Evolutionary conservation across 2,888 invertebrate species (phyloP), one percentile per base, ranked within the genome.

Genomic region (Drosophila monieri): DNA sequence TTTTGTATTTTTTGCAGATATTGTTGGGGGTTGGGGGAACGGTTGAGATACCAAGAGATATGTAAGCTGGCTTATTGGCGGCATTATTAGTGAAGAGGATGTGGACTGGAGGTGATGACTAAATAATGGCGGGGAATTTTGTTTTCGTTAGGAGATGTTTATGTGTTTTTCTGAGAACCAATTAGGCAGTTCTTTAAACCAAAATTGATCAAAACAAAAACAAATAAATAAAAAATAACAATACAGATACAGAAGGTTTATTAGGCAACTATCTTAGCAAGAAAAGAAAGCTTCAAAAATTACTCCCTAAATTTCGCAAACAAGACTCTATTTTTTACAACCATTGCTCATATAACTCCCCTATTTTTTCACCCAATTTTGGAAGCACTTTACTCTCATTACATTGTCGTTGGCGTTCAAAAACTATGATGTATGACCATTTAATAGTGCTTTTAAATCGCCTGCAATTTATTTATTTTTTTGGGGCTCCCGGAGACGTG

Each of bases 21-120:
- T 41, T 39, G 18, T 30, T 53, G 15, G 9, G 25, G 10, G 1
- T 14, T 10, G 37, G 37, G 25, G 27, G 15, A 48, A 18, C 35
- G 15, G 32, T 25, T 21, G 54, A 51, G 23, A 37, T 12, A 23
- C 30, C 43, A 21, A 6, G 9, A 30, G 14, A 49, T 44, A 37
- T 56, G 61, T 49, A 43, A 75, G 56, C 67, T 65, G 78, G 62
- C 58, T 69, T 55, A 58, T 58, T 30, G 64, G 47, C 73, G 60
- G 53, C 37, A 27, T 39, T 14, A 58, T 59, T 43, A 25, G 47
- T 41, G 43, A 69, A 60, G 77, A 83, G 70, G 67, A 76, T 71
- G 55, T 67, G 35, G 35, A n/a, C 23, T 10, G 59, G 12, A 18
- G 47, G 18, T 15, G 43, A 43, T 49, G 27, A 14, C n/a, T n/a